Conservation (phyloP, 2,113 vertebrate species). For the Larimichthys crocea region DNA sequence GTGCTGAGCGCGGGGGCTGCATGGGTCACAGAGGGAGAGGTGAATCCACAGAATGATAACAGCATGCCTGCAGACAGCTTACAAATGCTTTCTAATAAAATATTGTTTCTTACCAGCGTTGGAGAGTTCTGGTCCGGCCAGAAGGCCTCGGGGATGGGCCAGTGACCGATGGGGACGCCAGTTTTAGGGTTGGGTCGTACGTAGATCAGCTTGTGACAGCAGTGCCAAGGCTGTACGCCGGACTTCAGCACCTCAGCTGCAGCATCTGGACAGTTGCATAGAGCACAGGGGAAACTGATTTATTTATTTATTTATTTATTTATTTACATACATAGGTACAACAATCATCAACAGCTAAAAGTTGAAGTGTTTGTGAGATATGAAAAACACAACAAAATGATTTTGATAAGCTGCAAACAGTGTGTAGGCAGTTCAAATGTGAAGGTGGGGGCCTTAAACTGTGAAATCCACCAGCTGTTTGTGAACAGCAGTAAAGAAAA, state of each 20-base stretch:
- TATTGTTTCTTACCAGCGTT: constrained; percentile 85
- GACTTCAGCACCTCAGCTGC: constrained; percentile 88
- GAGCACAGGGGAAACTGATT: constrained; percentile 10
- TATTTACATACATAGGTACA: too few relatives aligned
- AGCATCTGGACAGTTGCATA: constrained; percentile 56
- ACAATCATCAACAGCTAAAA: neutral
- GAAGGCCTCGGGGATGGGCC: constrained; percentile 97
- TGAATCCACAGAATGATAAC: too few relatives aligned
- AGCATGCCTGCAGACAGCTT: neutral
- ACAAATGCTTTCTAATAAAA: neutral
- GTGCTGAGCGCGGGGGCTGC: constrained; percentile 95
- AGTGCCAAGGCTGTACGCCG: constrained; percentile 93
- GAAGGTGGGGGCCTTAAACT: constrained; percentile 6
- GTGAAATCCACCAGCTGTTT: constrained; percentile 28
- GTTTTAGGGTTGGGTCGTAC: constrained; percentile 98
- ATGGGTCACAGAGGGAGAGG: neutral
- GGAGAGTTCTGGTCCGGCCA: constrained; percentile 99
- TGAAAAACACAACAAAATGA: neutral
- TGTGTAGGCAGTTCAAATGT: constrained; percentile 19
- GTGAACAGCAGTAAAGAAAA: constrained; percentile 16
- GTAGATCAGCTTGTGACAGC: constrained; percentile 97
- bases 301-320: too few relatives aligned
- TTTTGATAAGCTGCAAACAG: neutral
- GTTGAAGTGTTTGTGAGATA: neutral
- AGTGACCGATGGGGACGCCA: constrained; percentile 96